Evolutionary conservation across 2,797 vertebrate species (phyloP), one percentile per base, ranked within the genome.

Genomic region (Tympanoctomys barrerae): DNA sequence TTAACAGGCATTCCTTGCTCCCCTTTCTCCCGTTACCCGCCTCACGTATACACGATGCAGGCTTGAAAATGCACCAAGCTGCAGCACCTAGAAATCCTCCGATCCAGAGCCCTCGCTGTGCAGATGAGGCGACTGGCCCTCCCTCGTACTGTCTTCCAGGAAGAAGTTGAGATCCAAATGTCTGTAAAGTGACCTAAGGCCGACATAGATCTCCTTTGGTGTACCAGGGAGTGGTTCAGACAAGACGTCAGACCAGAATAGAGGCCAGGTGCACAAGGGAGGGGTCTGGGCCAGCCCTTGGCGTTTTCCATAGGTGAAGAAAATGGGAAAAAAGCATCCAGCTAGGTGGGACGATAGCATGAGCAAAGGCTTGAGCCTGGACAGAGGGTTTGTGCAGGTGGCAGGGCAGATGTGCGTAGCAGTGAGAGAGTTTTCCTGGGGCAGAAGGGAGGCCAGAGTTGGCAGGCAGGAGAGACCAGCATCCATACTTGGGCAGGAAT

Each of bases 41-140:
- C 7, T 59, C 39, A 10, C 3, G 0, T 4, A 5, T 22, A 16
- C 16, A 5, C 1, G 3, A 9, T 1, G 0, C 3, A 21, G 33
- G 52, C 59, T 80, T 70, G 49, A 68, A 70, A 33, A 46, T 1
- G 3, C 81, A 61, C 13, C 4, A 18, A 79, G 16, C 82, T 24
- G 12, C 57, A 36, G 66, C 31, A 46, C 81, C 89, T 61, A 80
- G 81, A 91, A 46, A 49, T 36, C 3, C 8, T 22, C 28, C 64
- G 5, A 33, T 46, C 57, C 26, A 3, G 39, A 21, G 39, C 36
- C n/a, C n/a, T 62, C 33, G 3, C 71, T 77, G 75, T 52, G 42
- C 52, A 81, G 59, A 1, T 49, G 24, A 77, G 59, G 36, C 89
- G 42, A 86, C 24, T 28, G 75, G 93, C 87, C 68, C 64, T 73